Conservation (phyloP, 2,888 invertebrate genomes). For the Philonicus albiceps region DNA sequence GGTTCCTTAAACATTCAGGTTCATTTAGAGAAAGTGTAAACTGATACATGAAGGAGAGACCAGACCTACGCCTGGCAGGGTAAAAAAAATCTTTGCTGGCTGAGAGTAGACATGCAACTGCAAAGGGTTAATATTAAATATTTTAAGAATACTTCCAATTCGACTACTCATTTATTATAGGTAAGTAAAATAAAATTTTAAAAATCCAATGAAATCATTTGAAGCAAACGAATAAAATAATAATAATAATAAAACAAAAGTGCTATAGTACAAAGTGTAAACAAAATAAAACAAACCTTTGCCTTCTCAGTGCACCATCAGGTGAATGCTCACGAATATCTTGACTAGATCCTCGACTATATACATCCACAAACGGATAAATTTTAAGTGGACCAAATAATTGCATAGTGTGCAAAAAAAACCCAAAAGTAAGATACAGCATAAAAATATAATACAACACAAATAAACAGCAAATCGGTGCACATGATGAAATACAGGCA, state of each 20-base stretch:
- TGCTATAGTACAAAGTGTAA: constrained; percentile 20
- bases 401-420: background rate
- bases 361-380: background rate
- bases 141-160: background rate
- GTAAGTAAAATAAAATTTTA: background rate
- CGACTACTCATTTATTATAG: too few species aligned
- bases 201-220: background rate
- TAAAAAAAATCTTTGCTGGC: too few species aligned
- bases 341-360: constrained; percentile 78
- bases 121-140: too few species aligned
- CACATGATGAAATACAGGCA: constrained; percentile 19
- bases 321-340: constrained; percentile 78
- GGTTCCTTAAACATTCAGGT: too few species aligned
- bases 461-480: constrained; percentile 23
- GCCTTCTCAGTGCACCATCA: constrained; percentile 75
- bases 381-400: background rate
- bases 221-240: background rate
- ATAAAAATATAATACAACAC: constrained; percentile 12
- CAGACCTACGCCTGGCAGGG: too few species aligned
- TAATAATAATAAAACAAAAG: background rate
- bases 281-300: constrained; percentile 71
- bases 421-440: background rate
- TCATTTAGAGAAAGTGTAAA: too few species aligned
- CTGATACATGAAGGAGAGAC: too few species aligned
- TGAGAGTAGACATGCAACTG: too few species aligned